Evolutionary conservation across 2,797 vertebrate species (phyloP).

Genomic region (Melanotaenia trifasciata): DNA sequence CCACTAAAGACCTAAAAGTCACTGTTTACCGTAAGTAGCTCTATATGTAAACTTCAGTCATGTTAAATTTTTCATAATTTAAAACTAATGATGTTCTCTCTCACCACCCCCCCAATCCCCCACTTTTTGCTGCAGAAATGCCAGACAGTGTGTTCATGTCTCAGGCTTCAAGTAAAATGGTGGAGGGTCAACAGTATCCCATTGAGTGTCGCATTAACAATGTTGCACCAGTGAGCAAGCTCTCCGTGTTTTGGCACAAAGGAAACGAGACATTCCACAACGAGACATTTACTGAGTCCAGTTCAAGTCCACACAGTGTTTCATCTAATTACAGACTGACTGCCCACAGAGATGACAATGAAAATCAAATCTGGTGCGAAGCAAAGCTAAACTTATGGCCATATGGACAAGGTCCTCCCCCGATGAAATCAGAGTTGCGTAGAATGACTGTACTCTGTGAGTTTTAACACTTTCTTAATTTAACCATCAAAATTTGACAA

Average conservation of each 20-base stretch:
- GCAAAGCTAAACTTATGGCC: slow-evolving; percentile 55
- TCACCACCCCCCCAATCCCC: background rate
- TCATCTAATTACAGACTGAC: fast-evolving
- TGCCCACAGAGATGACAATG: slow-evolving; percentile 43
- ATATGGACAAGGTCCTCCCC: background rate
- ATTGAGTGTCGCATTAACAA: slow-evolving; percentile 62
- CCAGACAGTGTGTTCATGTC: slow-evolving; percentile 67
- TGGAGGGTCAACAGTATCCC: background rate
- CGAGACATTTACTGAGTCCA: fast-evolving
- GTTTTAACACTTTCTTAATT: slow-evolving; percentile 27
- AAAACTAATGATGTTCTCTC: background rate
- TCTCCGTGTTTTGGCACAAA: slow-evolving; percentile 66
- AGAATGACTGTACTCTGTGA: slow-evolving; percentile 63
- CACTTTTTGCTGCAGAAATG: slow-evolving; percentile 57
- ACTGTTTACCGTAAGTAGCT: slow-evolving; percentile 71
- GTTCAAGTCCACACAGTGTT: fast-evolving
- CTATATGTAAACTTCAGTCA: background rate
- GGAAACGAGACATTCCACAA: fast-evolving
- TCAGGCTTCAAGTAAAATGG: background rate
- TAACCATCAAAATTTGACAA: background rate
- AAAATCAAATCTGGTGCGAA: slow-evolving; percentile 63
- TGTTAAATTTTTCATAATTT: background rate
- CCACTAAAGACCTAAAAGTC: fast-evolving
- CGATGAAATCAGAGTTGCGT: background rate
- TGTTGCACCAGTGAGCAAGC: slow-evolving; percentile 59